Evolutionary conservation across 2,797 vertebrate species (phyloP).

Genomic region (Cygnus olor): DNA sequence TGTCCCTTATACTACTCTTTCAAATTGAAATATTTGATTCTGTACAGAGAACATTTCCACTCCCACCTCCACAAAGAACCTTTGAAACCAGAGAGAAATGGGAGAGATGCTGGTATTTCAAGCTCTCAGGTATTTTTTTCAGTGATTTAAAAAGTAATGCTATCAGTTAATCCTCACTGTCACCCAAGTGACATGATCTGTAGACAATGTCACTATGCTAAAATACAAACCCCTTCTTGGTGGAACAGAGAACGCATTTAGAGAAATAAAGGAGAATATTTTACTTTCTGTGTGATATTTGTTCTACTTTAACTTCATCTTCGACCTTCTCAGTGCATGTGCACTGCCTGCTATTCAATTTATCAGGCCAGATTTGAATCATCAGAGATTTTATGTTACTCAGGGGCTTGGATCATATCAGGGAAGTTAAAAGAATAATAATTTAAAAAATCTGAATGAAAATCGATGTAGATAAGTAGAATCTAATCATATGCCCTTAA

Average conservation of each 20-base stretch:
- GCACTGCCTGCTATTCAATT: background rate
- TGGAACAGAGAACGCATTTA: background rate
- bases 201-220: background rate
- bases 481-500: background rate
- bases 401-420: background rate
- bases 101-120: background rate
- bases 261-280: background rate
- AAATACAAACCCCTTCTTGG: background rate
- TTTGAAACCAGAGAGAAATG: background rate
- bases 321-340: background rate
- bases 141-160: background rate
- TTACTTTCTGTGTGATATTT: background rate
- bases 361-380: background rate
- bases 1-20: background rate
- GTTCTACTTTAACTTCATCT: background rate
- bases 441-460: background rate
- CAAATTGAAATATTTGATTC: background rate
- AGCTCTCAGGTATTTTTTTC: background rate
- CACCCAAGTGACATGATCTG: background rate
- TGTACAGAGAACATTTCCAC: background rate
- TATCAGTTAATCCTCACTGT: constrained; percentile 10
- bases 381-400: background rate
- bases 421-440: background rate
- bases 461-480: background rate
- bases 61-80: background rate